Evolutionary conservation across 2,888 invertebrate genomes (phyloP), one percentile per base, ranked within the genome.

Genomic region (Brenthis daphne): DNA sequence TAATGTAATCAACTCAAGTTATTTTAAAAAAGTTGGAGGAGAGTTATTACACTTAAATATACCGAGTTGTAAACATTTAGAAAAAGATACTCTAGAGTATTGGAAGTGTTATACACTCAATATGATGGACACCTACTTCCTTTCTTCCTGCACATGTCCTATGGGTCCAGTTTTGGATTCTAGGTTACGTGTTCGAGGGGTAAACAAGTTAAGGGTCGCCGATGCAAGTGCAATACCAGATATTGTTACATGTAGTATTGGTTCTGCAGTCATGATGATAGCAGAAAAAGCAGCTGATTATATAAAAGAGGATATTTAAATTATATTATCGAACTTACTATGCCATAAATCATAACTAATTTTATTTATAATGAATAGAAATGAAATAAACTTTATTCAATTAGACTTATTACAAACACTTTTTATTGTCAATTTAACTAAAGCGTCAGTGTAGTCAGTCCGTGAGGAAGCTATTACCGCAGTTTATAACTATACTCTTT

Each of bases 191-290:
- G 81, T 84, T 1, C 58, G 65, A 16, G 80, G 82, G 0, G 73
- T 83, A 2, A n/a, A 43, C 0, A 56, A 56, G 1, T 53, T 76
- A 51, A 95, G 0, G 16, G 96, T 96, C 0, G 94, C 95, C 53
- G 96, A 96, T 79, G 96, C 96, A 0, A 96, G 96, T 53, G 95
- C 96, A 13, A 96, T 96, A 95, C 96, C 96, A 0, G 95, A 94
- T 69, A 83, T 96, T 68, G 95, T 96, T 0, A 95, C 95, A 73
- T 96, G 95, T 0, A 96, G 96, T 76, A 96, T 96, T 0, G 96
- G 96, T 77, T 96, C 96, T 0, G 96, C 96, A 0, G 93, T 93
- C 0, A 96, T 97, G 50, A 96, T 96, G 96, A 94, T 97, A 50
- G 97, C 94, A 0, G 97, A 97, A 81, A 97, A 96, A 82, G 96